These are phyloP conservation scores for Apotomis turbidana DNA, from an alignment of 2,888 invertebrate genomes.

Conservation along the genomic window DNA sequence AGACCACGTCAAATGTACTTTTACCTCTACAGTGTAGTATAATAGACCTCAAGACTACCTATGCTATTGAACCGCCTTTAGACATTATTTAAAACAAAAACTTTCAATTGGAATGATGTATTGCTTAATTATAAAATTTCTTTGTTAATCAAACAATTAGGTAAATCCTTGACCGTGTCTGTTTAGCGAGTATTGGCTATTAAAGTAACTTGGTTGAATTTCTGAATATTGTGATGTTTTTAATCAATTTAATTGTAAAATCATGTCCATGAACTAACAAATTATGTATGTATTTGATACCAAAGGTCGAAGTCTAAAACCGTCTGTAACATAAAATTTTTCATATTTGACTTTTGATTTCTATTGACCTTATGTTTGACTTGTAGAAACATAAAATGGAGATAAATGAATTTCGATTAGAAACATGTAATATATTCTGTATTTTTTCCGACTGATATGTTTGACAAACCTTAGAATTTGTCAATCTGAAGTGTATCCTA, in stretches of 20 bases:
- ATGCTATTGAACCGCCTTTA: conserved; percentile 36
- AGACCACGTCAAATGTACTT: not conserved
- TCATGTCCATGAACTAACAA: conserved; percentile 22
- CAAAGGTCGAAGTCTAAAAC: conserved; percentile 23
- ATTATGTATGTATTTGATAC: conserved; percentile 19
- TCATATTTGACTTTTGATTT: not conserved
- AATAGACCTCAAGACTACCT: not conserved
- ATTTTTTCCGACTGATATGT: not conserved
- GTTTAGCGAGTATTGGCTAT: not conserved
- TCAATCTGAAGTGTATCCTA: not conserved
- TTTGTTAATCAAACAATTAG: not conserved
- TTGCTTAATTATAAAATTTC: not conserved
- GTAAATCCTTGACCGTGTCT: not conserved
- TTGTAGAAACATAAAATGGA: not conserved
- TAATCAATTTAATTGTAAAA: conserved; percentile 1
- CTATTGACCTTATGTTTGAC: not conserved
- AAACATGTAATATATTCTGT: not conserved
- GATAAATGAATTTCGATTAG: not conserved
- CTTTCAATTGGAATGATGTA: conserved; percentile 9
- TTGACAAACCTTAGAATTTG: not conserved
- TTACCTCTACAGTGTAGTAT: not conserved
- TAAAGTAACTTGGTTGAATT: not conserved
- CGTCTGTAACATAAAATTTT: not conserved
- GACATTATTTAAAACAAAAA: conserved; percentile 12
- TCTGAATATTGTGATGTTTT: conserved; percentile 1